These are phyloP conservation scores for Colletes latitarsis DNA, from an alignment of 1,140 invertebrate species.

Conservation along the genomic window DNA sequence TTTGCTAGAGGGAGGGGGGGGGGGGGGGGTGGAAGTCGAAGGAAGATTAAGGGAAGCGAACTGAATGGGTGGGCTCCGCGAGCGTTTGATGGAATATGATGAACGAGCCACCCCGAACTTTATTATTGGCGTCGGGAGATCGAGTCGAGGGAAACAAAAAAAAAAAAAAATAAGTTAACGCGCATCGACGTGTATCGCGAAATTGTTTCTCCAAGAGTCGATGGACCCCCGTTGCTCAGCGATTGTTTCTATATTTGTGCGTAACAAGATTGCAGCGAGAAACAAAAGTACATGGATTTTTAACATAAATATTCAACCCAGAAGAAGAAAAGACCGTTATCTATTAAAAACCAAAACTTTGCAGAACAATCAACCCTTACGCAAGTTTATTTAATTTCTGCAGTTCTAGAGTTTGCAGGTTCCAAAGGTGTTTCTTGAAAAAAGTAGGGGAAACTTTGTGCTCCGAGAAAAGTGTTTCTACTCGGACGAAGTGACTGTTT, in stretches of 20 bases:
- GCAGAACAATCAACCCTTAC: no score
- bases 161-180: conserved; percentile 38
- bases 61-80: conserved; percentile 54
- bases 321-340: no score
- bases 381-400: no score
- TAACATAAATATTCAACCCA: no score
- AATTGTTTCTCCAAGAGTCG: conserved; percentile 40
- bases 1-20: conserved; percentile 27
- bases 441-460: not conserved
- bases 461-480: no score
- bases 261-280: no score
- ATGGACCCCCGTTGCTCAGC: no score
- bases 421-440: not conserved
- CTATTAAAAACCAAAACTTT: no score
- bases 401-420: no score
- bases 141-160: conserved; percentile 55
- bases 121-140: conserved; percentile 65
- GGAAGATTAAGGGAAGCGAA: conserved; percentile 58
- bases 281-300: no score
- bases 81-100: conserved; percentile 75
- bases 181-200: conserved; percentile 48
- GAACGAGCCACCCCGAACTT: conserved; percentile 70
- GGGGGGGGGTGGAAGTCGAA: conserved; percentile 24
- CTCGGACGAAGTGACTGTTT: no score
- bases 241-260: no score